Evolutionary conservation across 2,888 invertebrate species (phyloP).

Genomic region (Ernsta delagoae): DNA sequence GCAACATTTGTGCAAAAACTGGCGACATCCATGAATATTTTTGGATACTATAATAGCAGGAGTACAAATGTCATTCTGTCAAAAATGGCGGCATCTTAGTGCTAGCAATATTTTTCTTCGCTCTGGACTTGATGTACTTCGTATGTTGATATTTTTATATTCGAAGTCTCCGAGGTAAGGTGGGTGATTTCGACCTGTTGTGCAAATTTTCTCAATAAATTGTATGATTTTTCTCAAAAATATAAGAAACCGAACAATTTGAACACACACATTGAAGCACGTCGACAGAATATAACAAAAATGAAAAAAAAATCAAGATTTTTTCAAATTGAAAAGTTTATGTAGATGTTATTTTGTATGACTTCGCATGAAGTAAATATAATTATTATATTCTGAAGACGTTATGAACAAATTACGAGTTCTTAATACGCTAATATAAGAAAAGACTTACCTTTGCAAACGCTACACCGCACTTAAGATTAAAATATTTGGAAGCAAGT

Average conservation of each 20-base stretch:
- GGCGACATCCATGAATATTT: background rate
- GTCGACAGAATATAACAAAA: background rate
- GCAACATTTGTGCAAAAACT: too few species aligned
- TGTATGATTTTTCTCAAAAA: background rate
- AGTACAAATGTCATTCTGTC: constrained; percentile 21
- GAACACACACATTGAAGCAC: background rate
- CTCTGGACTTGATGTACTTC: constrained; percentile 61
- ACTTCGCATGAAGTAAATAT: too few species aligned
- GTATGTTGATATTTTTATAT: constrained; percentile 68
- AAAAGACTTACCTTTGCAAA: too few species aligned
- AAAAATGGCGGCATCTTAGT: constrained; percentile 2
- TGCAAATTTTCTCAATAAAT: constrained; percentile 28
- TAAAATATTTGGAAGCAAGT: too few species aligned
- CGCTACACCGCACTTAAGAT: too few species aligned
- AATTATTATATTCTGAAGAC: too few species aligned
- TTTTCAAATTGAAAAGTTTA: too few species aligned
- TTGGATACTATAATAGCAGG: background rate
- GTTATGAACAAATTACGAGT: too few species aligned
- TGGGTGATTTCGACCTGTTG: constrained; percentile 73
- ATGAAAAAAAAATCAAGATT: background rate
- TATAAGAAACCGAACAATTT: background rate
- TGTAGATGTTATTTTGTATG: too few species aligned
- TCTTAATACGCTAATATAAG: too few species aligned
- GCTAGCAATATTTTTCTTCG: constrained; percentile 39
- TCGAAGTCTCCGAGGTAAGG: constrained; percentile 69